Base-by-base conservation (phyloP, 2,113 vertebrate species). In the Oryzias curvinotus region DNA sequence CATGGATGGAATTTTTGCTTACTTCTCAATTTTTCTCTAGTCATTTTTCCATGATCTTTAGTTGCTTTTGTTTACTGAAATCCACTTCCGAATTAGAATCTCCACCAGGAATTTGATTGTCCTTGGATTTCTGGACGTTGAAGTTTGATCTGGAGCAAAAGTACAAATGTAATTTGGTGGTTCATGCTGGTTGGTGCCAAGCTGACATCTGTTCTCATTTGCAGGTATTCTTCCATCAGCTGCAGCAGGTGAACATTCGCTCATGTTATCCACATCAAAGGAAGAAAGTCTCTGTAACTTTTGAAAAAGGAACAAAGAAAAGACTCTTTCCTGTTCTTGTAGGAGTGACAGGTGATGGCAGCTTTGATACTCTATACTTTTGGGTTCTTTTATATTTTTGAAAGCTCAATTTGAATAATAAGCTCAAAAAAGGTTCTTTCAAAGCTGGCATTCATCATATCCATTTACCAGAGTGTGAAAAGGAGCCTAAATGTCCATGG, bases 381-480 rank as follows among this genome's bases (percentile, higher is more conserved):
- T 62, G 28, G 61, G 57, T 30, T 45, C 57, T 68, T 74, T 86
- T 70, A 43, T 62, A 59, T 70, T 77, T 75, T 57, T 70, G 69
- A 85, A 87, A 81, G 81, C 80, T 80, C 69, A 60, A 75, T 90
- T 89, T 80, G 69, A 77, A 83, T 85, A 87, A 87, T 78, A 44
- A 74, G 64, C 42, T 36, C 65, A 23, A 67, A 81, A 86, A 80
- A 78, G 62, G 67, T n/a, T 75, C 56, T 79, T 83, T 81, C 60
- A 52, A 57, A 41, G 52, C 55, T 65, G 69, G 19, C 55, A 61
- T 78, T 74, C 48, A 70, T 76, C 56, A 74, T 72, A 75, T 65
- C 60, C 58, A 64, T 67, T 70, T 52, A 58, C 42, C 46, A 8
- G 70, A 25, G 53, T 44, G 44, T 66, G 21, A 14, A 77, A 52